Evolutionary conservation across 2,113 vertebrate genomes (phyloP), one percentile per base, ranked within the genome.

Genomic region (Hemicordylus capensis): DNA sequence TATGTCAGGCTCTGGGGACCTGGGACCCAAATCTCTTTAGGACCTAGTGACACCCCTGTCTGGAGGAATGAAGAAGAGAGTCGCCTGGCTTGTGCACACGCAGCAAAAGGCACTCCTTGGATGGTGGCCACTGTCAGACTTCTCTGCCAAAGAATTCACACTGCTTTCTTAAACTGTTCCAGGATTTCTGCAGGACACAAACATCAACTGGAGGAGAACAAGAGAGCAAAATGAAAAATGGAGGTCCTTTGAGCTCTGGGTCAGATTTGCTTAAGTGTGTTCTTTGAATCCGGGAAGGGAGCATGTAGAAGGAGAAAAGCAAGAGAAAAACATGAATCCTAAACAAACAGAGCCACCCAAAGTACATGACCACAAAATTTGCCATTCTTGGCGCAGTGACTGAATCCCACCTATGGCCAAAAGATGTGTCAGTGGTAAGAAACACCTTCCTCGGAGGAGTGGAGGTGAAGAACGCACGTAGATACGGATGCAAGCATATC

Each of bases 221-320:
- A 51, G 19, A n/a, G 54, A 22, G 46, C n/a, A n/a, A n/a, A 48
- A 19, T n/a, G 31, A 24, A 37, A 20, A 9, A 22, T 1, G 15
- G 8, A 37, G 11, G 74, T 34, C n/a, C n/a, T n/a, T n/a, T n/a
- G n/a, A n/a, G n/a, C n/a, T n/a, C n/a, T n/a, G n/a, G n/a, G 4
- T 51, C 20, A 22, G 39, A 46, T 78, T 78, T 63, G n/a, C 58
- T 63, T 44, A 42, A 44, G 58, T 12, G 58, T 3, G 10, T 51
- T 4, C 2, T 56, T 14, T 70, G 61, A 90, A 76, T 91, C 90
- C 37, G 12, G 76, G 73, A 80, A 83, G 24, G 8, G 48, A 42
- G 3, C 14, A 12, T 0, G 0, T 80, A 67, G 70, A 31, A 59
- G 0, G 0, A 9, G 67, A 85, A 37, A 24, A 76, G 54, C 17